A percentile compares a stretch with the other conserved stretches of the same genome.
Evolutionary conservation across 2,113 vertebrate genomes (phyloP).

Genomic region (Eubucco bourcierii): DNA sequence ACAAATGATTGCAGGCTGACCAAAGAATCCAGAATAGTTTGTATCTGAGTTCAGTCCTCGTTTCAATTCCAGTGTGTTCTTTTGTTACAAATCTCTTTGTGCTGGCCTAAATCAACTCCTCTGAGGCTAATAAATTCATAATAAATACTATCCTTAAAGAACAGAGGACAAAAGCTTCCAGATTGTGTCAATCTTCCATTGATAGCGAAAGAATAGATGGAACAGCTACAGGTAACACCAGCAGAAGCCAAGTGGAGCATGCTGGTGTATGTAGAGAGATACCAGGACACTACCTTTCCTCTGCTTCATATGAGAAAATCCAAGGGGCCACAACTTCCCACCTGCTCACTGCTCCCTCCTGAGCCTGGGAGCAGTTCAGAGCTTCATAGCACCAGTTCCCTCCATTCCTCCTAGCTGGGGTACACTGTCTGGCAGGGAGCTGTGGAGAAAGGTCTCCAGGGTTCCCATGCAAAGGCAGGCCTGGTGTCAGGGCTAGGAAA

Average conservation of each 20-base stretch:
- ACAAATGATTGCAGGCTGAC: not conserved
- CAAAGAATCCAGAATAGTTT: not conserved
- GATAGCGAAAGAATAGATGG: not conserved
- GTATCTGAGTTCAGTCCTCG: not conserved
- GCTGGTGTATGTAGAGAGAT: not conserved
- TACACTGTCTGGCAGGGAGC: not conserved
- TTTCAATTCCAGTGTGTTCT: not conserved
- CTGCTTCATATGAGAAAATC: not conserved
- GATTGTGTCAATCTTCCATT: not conserved
- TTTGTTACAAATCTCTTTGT: not conserved
- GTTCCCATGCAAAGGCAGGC: not conserved
- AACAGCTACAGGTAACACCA: not conserved
- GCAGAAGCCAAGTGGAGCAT: not conserved
- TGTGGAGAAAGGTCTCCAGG: not conserved
- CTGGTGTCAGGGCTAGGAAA: not conserved
- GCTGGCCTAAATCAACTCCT: not conserved
- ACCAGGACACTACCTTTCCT: not conserved
- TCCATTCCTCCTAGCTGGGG: not conserved
- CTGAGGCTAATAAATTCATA: not conserved
- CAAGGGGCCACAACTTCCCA: not conserved
- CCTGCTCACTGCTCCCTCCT: not conserved
- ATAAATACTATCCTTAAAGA: not conserved
- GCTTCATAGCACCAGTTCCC: fast-evolving
- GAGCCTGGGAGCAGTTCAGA: not conserved
- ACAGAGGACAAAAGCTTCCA: not conserved